Percentiles rank a stretch among this genome's conserved stretches.
These are phyloP conservation scores for Dasyprocta punctata DNA, from an alignment of 2,113 vertebrate species.

Conservation along the genomic window DNA sequence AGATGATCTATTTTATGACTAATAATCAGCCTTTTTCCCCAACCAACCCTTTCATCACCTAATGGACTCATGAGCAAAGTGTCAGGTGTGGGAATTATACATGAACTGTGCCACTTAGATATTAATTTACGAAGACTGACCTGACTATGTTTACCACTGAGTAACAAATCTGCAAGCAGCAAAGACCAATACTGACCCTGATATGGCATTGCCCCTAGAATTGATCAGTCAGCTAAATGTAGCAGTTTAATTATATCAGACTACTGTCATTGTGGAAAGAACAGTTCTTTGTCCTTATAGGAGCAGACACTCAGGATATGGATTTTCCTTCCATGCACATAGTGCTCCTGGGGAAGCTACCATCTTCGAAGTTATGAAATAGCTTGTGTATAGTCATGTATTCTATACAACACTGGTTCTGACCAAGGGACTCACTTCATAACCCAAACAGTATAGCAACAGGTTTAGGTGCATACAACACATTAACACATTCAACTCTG, in stretches of 20 bases:
- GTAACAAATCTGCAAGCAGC: background rate
- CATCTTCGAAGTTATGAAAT: background rate
- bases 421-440: background rate
- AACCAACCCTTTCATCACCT: background rate
- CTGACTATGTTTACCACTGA: too few species aligned
- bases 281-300: background rate
- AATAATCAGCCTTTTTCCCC: background rate
- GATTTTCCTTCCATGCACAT: background rate
- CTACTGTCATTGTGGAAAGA: background rate
- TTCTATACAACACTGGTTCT: background rate
- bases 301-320: background rate
- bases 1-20: background rate
- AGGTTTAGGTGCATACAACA: background rate
- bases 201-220: background rate
- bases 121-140: background rate
- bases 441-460: background rate
- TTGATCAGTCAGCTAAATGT: background rate
- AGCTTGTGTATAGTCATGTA: background rate
- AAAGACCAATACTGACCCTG: background rate
- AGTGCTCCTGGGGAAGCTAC: background rate
- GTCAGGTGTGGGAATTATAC: background rate
- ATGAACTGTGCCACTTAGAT: too few species aligned
- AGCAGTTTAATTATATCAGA: background rate
- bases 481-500: accelerated
- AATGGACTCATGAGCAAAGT: background rate